phyloP scores from a whole-genome alignment of 2,113 vertebrate genomes.

The Echinops telfairi region DNA sequence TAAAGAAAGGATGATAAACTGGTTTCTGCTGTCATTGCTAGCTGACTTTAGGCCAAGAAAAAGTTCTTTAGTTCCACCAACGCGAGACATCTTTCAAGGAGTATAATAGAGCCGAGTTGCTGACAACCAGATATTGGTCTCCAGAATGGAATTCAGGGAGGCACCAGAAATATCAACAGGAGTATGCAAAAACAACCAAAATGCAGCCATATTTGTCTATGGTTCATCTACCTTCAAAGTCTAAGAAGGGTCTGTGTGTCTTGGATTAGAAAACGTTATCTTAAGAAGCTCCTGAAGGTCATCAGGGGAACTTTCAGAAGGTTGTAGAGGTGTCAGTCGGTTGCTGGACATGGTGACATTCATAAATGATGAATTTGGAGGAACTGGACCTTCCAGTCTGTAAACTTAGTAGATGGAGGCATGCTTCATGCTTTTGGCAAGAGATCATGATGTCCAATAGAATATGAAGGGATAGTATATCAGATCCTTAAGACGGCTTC shows the following conservation, averaged over 20 bases:
- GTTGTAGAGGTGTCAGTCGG: not conserved
- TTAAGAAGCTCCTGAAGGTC: not conserved
- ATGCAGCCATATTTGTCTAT: not conserved
- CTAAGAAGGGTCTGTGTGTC: not conserved
- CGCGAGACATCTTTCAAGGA: conserved; percentile 60
- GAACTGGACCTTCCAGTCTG: not conserved
- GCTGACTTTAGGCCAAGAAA: conserved; percentile 56
- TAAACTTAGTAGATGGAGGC: not conserved
- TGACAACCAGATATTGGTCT: conserved; percentile 29
- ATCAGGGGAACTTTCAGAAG: not conserved
- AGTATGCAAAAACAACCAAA: not conserved
- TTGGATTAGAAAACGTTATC: not conserved
- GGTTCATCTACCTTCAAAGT: conserved; percentile 38
- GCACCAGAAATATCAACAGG: not conserved
- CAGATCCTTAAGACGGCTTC: not conserved
- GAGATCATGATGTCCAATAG: not conserved
- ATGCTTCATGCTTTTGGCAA: conserved; percentile 1
- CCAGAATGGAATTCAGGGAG: conserved; percentile 43
- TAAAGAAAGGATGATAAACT: conserved; percentile 82
- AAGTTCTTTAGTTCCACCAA: conserved; percentile 41
- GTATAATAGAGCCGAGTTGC: not conserved
- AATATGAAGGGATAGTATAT: not conserved
- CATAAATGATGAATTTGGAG: conserved; percentile 2
- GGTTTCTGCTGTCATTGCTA: conserved; percentile 54
- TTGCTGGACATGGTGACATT: not conserved